phyloP scores from a whole-genome alignment of 2,797 vertebrate genomes.

The Xiphophorus birchmanni region DNA sequence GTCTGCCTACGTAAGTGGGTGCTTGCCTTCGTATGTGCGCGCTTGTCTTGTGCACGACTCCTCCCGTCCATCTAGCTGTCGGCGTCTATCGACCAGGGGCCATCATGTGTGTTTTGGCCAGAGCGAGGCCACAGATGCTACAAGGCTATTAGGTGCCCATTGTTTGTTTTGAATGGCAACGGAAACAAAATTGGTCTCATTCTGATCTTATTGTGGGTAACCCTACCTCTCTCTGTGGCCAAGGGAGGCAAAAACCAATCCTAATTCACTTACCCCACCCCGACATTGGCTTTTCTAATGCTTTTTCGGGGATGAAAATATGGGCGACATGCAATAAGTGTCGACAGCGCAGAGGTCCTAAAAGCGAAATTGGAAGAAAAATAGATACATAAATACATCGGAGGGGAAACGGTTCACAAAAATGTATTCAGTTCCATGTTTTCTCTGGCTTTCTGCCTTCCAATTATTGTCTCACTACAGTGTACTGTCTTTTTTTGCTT shows the following conservation, averaged over 20 bases:
- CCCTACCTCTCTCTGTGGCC: conserved; percentile 83
- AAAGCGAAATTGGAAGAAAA: conserved; percentile 66
- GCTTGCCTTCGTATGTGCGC: conserved; percentile 22
- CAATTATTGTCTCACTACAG: background rate
- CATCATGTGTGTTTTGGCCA: conserved; percentile 77
- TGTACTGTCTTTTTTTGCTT: background rate
- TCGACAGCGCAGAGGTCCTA: conserved; percentile 64
- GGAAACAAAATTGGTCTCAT: conserved; percentile 86
- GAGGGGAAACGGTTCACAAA: conserved; percentile 17
- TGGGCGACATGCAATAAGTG: conserved; percentile 80
- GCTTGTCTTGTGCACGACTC: conserved; percentile 39
- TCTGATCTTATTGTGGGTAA: conserved; percentile 89
- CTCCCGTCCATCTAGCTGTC: conserved; percentile 76
- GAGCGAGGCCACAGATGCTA: conserved; percentile 82
- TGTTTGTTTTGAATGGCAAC: conserved; percentile 89
- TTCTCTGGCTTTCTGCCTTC: background rate
- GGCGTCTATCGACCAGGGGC: conserved; percentile 81
- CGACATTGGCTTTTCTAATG: conserved; percentile 82
- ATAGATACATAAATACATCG: conserved; percentile 54
- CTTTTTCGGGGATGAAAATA: conserved; percentile 85
- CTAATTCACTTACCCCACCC: conserved; percentile 84
- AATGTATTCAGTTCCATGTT: background rate
- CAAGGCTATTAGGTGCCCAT: conserved; percentile 85
- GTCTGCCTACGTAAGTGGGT: conserved; percentile 47
- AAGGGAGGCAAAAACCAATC: conserved; percentile 83